Percentiles rank a stretch among this genome's conserved stretches.
Conservation (phyloP, 2,797 vertebrate species). For the Dromococcyx pavoninus region DNA sequence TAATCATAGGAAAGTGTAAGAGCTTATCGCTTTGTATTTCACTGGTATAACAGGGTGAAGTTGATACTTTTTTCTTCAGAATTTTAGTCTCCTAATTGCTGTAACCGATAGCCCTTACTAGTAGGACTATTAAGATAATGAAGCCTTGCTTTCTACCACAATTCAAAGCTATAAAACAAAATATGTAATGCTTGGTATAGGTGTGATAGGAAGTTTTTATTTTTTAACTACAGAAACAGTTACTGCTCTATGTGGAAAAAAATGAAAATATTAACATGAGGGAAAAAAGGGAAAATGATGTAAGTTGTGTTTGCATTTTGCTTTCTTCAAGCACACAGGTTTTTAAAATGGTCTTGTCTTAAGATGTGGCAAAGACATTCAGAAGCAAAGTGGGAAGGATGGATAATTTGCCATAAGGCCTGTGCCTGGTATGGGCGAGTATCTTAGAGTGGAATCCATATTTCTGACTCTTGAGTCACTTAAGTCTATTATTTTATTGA, state of each 20-base stretch:
- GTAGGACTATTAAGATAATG: neutral
- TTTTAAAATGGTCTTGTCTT: neutral
- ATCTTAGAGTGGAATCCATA: neutral
- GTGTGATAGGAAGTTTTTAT: neutral
- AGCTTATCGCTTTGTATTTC: neutral
- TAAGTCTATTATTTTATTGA: neutral
- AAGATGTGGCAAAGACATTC: neutral
- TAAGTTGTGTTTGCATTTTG: neutral
- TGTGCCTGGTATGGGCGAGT: neutral
- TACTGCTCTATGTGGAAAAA: neutral
- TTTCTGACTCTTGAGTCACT: neutral
- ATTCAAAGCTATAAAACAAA: neutral
- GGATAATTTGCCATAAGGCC: neutral
- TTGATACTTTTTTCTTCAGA: neutral
- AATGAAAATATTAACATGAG: neutral
- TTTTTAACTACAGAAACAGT: neutral
- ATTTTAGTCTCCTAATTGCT: slow-evolving; percentile 4
- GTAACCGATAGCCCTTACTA: neutral
- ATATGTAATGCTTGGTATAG: neutral
- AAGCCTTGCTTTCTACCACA: neutral
- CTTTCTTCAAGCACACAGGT: neutral
- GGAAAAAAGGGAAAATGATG: neutral
- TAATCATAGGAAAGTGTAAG: neutral
- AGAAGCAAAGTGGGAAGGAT: neutral
- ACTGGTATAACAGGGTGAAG: neutral